A percentile compares a stretch with the other conserved stretches of the same genome.
Evolutionary conservation across 2,888 invertebrate genomes (phyloP).

Genomic region (Trachelus troglodyta): DNA sequence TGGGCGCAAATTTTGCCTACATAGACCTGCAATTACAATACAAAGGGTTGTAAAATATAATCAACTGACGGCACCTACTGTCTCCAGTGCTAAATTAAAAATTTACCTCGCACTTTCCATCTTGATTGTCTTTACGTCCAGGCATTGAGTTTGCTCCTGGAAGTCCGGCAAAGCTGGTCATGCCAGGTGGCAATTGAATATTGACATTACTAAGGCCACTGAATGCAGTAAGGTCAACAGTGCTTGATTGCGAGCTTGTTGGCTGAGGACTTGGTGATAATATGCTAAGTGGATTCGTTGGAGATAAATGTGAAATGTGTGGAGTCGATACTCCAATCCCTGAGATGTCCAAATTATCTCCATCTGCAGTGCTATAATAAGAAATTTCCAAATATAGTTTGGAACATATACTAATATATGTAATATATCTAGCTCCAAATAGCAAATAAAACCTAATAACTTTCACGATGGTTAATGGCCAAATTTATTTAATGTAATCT

Average conservation of each 20-base stretch:
- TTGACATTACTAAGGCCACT: conserved; percentile 56
- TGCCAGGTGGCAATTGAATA: conserved; percentile 44
- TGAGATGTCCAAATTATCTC: conserved; percentile 44
- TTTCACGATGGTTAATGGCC: not conserved
- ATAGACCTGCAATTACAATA: conserved; percentile 74
- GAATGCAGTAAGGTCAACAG: conserved; percentile 45
- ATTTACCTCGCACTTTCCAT: conserved; percentile 55
- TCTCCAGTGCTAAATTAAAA: not conserved
- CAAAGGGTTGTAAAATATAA: conserved; percentile 1
- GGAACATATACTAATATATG: conserved; percentile 3
- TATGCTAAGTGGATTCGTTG: conserved; percentile 43
- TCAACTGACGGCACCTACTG: not conserved
- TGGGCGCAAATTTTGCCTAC: conserved; percentile 83
- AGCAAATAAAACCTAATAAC: not conserved
- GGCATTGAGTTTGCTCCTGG: conserved; percentile 38
- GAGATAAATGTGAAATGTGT: conserved; percentile 42
- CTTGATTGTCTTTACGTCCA: conserved; percentile 53
- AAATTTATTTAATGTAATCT: not conserved
- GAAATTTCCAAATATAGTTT: conserved; percentile 7
- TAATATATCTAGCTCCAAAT: not conserved
- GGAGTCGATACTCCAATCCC: conserved; percentile 47
- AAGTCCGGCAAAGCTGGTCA: conserved; percentile 31
- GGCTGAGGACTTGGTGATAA: conserved; percentile 48
- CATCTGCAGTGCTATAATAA: conserved; percentile 45
- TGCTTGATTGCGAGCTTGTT: conserved; percentile 50